phyloP scores from a whole-genome alignment of 2,113 vertebrate genomes.

The Camelus dromedarius region DNA sequence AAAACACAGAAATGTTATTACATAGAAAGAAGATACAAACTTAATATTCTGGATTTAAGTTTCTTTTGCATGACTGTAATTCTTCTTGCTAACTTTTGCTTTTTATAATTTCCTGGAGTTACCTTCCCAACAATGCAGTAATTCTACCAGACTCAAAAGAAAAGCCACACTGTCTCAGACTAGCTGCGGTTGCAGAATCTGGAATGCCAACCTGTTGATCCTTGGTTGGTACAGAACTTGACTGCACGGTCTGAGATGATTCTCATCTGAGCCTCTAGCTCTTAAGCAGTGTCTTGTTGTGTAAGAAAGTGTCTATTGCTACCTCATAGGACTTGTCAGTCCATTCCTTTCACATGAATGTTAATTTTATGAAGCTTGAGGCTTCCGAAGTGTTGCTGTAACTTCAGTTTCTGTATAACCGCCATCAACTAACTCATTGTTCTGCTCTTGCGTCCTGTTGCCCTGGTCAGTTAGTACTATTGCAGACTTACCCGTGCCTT shows the following conservation, averaged over 20 bases:
- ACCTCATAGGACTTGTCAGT: not conserved
- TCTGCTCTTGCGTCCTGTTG: not conserved
- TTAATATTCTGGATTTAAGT: not conserved
- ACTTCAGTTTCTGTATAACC: not conserved
- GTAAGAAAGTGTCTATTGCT: not conserved
- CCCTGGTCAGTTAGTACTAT: not conserved
- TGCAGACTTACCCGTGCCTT: not conserved
- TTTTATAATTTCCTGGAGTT: not conserved
- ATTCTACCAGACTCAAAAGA: not conserved
- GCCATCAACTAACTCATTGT: too few relatives aligned
- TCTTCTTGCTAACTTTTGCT: not conserved
- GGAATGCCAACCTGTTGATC: not conserved
- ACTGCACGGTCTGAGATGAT: not conserved
- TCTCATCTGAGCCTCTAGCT: not conserved
- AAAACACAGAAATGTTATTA: not conserved
- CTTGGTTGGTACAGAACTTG: not conserved
- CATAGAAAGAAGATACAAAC: not conserved
- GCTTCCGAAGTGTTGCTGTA: not conserved
- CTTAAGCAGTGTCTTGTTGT: not conserved
- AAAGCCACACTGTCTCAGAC: not conserved
- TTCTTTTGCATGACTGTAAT: not conserved
- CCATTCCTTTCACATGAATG: not conserved
- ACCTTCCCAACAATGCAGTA: not conserved
- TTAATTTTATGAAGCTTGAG: not conserved
- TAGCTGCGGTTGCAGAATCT: not conserved